Evolutionary conservation across 2,113 vertebrate genomes (phyloP), one percentile per base, ranked within the genome.

Genomic region (Lepus timidus): DNA sequence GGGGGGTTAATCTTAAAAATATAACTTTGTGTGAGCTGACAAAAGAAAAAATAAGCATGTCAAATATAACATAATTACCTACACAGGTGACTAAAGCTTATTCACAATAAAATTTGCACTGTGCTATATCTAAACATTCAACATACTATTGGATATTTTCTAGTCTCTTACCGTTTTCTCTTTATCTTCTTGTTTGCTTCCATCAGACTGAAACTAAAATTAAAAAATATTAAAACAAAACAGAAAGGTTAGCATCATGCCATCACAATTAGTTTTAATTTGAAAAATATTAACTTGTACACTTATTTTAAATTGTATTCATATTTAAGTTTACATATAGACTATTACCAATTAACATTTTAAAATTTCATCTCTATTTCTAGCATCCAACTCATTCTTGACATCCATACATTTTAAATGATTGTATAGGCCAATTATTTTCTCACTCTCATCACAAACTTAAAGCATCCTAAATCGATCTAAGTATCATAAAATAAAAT

Each of bases 91-190:
- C 67, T 79, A 95, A 67, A 78, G 19, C n/a, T 81, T 83, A 6
- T 52, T 95, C 80, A 96, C 17, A 93, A 62, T 93, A 95, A 97
- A 96, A 97, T 85, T 52, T 85, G 51, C 52, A 88, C 29, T 58
- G 55, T 58, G 55, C 55, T 58, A 58, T 58, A 58, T 19, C 13
- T 58, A 58, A 58, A 91, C 73, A 94, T 81, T 78, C 79, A 17
- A 79, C 13, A 90, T 19, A 90, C 33, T 61, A 67, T 2, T 81
- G 31, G 36, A 88, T 85, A 96, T 71, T 90, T 94, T 83, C 93
- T 64, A 90, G 33, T 93, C 36, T 95, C 98, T 99, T 96, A 99
- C 99, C 98, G 98, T 98, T 98, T 98, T 99, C 79, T 99, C 99
- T 97, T 98, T 99, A 94, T 98, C 98, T 90, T 99, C 99, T 95